These are phyloP conservation scores for Lypha dubia DNA, from an alignment of 2,888 invertebrate species.

Conservation along the genomic window DNA sequence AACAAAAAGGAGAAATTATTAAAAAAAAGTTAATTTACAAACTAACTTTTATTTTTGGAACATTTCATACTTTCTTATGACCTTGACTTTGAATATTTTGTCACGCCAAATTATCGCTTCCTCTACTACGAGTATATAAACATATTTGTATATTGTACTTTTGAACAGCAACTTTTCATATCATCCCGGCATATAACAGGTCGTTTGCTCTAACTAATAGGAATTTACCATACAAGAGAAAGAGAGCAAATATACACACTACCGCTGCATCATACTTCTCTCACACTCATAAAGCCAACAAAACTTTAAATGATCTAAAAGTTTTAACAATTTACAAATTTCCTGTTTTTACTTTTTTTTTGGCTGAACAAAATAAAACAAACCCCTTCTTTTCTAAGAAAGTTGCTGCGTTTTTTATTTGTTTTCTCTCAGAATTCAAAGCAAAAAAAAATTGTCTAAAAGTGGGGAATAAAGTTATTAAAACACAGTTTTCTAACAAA, in stretches of 20 bases:
- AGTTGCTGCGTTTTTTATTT: constrained; percentile 70
- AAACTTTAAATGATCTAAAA: constrained; percentile 73
- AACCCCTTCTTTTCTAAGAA: constrained; percentile 72
- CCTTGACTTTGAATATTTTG: constrained; percentile 72
- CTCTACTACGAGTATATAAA: no score
- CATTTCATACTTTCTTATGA: constrained; percentile 62
- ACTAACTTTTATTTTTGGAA: constrained; percentile 66
- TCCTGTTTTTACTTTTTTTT: constrained; percentile 42
- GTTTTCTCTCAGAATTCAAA: constrained; percentile 50
- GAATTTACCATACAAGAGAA: constrained; percentile 13
- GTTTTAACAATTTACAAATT: constrained; percentile 70
- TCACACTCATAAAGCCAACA: constrained; percentile 60
- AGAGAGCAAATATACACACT: constrained; percentile 30
- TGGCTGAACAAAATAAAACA: constrained; percentile 53
- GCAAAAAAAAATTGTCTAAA: constrained; percentile 52
- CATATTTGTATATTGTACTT: no score
- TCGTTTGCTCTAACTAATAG: constrained; percentile 50
- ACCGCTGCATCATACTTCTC: constrained; percentile 41
- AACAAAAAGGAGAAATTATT: constrained; percentile 57
- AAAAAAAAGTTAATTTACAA: constrained; percentile 63
- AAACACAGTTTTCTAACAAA: constrained; percentile 71
- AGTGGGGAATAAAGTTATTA: constrained; percentile 73
- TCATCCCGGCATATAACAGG: constrained; percentile 41
- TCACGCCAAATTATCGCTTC: constrained; percentile 72
- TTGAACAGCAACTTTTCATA: constrained; percentile 45